Evolutionary conservation across 2,113 vertebrate genomes (phyloP), one percentile per base, ranked within the genome.

Genomic region (Natator depressus): DNA sequence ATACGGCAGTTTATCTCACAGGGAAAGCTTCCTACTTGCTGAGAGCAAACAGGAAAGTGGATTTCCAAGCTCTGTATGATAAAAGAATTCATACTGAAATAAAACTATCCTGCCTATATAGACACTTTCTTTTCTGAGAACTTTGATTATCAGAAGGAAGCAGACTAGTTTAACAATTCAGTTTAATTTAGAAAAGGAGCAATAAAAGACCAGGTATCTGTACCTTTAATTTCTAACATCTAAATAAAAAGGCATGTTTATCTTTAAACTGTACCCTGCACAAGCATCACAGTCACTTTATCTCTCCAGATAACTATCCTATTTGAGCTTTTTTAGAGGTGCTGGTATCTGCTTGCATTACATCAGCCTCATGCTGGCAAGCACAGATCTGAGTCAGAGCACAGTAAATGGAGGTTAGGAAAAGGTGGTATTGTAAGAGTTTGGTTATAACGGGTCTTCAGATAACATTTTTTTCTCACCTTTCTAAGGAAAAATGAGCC

Each of bases 201-300:
- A 80, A 54, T 59, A 89, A 82, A 93, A 80, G 50, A 88, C 69
- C 89, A 91, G 88, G 84, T 83, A 11, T 94, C 89, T 93, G 80
- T 90, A 91, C 72, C 82, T 95, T 96, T 94, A 93, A 95, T 93
- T 95, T 94, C 85, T 93, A 97, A 93, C 80, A 65, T 29, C 80
- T 93, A 97, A 97, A 97, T 93, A 94, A 95, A 62, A 96, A 96
- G 42, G 65, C n/a, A 85, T 55, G 20, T 49, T 92, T 86, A 93
- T 47, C 80, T 55, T 80, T 90, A 69, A 95, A 96, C 94, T 95
- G 90, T 80, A 84, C 85, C 90, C 62, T 62, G 65, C 62, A 87
- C 5, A 22, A 76, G 94, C 87, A 88, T 87, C 91, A 82, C 78
- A 76, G 80, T 97, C 91, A 91, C 29, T 78, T 96, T 91, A 90